Evolutionary conservation across 2,888 invertebrate species (phyloP), one percentile per base, ranked within the genome.

Genomic region (Stegana nigrithorax): DNA sequence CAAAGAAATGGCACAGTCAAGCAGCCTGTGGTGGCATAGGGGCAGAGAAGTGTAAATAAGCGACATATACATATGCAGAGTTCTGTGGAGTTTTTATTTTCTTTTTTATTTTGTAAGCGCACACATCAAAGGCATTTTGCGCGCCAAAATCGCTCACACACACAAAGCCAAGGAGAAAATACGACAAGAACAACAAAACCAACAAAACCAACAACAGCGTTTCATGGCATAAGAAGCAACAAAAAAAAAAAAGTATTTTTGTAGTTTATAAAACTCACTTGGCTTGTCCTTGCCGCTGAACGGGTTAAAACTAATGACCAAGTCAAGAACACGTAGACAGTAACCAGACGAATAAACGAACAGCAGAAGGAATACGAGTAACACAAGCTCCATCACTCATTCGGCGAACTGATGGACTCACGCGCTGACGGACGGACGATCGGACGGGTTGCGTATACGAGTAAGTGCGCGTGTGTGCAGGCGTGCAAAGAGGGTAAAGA

Each of bases 291-390:
- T 65, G 59, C 62, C 67, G 67, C 64, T 56, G 78, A 73, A 76
- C 67, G 68, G 78, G 76, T 71, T 72, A 63, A 75, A 80, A 82
- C 82, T 81, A 83, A 82, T 82, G 83, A 81, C 82, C 82, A 76
- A 71, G 71, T 80, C 78, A 77, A 70, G 75, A 72, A 67, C 70
- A 63, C 66, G 80, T 73, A 82, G 82, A 82, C 82, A 82, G 79
- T 75, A 76, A 81, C 77, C 82, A 82, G 82, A 82, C 83, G 60
- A 21, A 14, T 12, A 12, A 39, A 39, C 2, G 14, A 39, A n/a
- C 39, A 39, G 3, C 6, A 12, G 23, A 17, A 19, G 4, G 23
- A 3, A 44, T 17, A 14, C 51, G n/a, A 8, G 71, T 67, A 66
- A 57, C 73, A 69, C 72, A 70, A n/a, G 65, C 71, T 75, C 65